phyloP scores from a whole-genome alignment of 2,113 vertebrate genomes.

The Taurulus bubalis region DNA sequence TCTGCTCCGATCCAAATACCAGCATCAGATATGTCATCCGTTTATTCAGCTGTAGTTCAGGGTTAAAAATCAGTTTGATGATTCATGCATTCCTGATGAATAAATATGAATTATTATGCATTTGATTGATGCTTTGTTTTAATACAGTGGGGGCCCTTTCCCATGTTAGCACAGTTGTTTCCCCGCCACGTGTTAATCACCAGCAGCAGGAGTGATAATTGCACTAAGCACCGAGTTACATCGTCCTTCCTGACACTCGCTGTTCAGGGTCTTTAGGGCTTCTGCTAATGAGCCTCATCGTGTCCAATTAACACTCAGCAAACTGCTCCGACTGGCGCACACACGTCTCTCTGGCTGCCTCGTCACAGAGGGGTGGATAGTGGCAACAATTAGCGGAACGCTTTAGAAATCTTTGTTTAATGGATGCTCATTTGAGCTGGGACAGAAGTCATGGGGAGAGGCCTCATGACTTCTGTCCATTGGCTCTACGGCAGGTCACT shows the following conservation, averaged over 20 bases:
- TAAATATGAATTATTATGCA: background rate
- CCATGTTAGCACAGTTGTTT: background rate
- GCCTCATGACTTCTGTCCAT: background rate
- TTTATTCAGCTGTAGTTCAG: background rate
- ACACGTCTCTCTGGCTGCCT: background rate
- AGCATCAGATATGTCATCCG: background rate
- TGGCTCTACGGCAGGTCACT: background rate
- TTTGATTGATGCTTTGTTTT: background rate
- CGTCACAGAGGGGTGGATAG: background rate
- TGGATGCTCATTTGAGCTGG: background rate
- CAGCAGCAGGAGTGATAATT: constrained; percentile 20
- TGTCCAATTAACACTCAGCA: constrained; percentile 13
- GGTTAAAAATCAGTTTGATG: background rate
- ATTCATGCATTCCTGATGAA: background rate
- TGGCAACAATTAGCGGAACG: background rate
- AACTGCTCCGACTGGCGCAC: background rate
- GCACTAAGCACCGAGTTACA: background rate
- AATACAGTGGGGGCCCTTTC: background rate
- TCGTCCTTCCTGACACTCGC: background rate
- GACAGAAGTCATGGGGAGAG: background rate
- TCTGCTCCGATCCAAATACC: background rate
- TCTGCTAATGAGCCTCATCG: constrained; percentile 15
- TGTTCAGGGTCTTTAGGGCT: constrained; percentile 12
- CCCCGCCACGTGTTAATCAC: background rate
- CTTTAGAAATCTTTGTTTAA: background rate